These are phyloP conservation scores for Nesidiocoris tenuis DNA, from an alignment of 2,888 invertebrate species.

Conservation along the genomic window DNA sequence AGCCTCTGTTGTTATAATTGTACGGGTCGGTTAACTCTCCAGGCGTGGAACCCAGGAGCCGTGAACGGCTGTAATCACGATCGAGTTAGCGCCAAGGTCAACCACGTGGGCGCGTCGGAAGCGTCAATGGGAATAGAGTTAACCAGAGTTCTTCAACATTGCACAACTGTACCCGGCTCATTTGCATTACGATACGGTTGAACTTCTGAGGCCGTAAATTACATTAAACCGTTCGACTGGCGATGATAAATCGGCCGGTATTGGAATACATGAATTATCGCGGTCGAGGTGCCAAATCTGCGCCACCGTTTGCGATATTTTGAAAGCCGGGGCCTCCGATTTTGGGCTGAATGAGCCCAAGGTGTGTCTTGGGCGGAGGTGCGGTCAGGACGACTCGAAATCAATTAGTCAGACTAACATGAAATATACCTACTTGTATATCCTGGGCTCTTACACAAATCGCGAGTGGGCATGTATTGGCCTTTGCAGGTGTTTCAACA, in stretches of 20 bases:
- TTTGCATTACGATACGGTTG: slow-evolving; percentile 12
- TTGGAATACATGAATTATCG: neutral
- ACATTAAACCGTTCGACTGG: slow-evolving; percentile 1
- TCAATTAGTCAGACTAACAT: neutral
- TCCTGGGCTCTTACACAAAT: no score
- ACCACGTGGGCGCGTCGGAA: slow-evolving; percentile 4
- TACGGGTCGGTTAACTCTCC: neutral
- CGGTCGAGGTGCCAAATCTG: neutral
- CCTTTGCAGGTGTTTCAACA: no score
- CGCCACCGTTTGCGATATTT: neutral
- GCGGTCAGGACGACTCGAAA: neutral
- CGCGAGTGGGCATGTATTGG: no score
- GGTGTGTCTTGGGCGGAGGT: neutral
- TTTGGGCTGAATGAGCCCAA: neutral
- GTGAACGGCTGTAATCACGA: slow-evolving; percentile 4
- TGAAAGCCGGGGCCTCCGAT: neutral
- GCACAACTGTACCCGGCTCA: slow-evolving; percentile 1
- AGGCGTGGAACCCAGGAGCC: slow-evolving; percentile 1
- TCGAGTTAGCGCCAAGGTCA: slow-evolving; percentile 3
- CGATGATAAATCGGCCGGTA: slow-evolving; percentile 5
- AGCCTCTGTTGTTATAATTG: neutral
- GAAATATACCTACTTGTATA: no score
- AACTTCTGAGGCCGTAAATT: slow-evolving; percentile 23
- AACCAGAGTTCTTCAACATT: neutral
- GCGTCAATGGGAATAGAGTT: neutral